Evolutionary conservation across 2,797 vertebrate genomes (phyloP).

Genomic region (Onychomys torridus): DNA sequence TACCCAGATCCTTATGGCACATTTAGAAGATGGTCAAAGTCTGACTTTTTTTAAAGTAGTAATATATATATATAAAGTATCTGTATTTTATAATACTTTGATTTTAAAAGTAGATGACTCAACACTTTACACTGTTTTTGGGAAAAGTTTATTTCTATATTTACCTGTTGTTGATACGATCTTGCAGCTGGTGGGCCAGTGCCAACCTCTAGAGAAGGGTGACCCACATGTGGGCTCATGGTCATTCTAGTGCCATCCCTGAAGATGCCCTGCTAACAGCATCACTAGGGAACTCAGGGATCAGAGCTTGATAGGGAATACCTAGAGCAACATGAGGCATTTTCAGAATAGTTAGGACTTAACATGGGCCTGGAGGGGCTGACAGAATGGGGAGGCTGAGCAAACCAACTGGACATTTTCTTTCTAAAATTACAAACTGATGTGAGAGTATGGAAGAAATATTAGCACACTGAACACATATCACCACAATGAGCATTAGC

Average conservation of each 20-base stretch:
- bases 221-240: background rate
- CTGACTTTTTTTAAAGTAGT: background rate
- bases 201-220: background rate
- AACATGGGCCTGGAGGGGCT: background rate
- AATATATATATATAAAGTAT: background rate
- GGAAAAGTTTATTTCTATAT: background rate
- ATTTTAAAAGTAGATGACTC: constrained; percentile 10
- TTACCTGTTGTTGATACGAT: background rate
- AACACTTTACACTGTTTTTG: background rate
- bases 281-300: background rate
- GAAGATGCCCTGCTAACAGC: background rate
- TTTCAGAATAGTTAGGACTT: background rate
- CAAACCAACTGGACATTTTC: background rate
- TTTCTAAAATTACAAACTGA: background rate
- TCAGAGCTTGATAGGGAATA: background rate
- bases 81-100: background rate
- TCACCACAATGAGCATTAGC: background rate
- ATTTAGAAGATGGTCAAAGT: background rate
- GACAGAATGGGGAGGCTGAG: background rate
- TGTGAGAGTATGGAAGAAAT: background rate
- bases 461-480: too few species aligned
- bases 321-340: background rate
- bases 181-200: background rate
- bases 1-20: background rate
- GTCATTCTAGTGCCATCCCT: background rate